Base-by-base conservation (phyloP, 2,888 invertebrate genomes). In the Megamerina dolium region DNA sequence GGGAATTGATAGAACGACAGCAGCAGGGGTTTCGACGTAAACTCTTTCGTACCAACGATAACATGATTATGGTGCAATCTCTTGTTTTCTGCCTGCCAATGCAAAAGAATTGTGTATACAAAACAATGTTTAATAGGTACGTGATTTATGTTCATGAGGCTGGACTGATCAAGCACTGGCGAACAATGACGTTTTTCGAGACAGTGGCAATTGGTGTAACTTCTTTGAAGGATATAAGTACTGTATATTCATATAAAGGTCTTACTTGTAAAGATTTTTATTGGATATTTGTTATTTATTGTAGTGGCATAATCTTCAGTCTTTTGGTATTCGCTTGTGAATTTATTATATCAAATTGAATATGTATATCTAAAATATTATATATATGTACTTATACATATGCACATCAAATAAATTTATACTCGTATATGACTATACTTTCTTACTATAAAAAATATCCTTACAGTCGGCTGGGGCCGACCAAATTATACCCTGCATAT, bases 91-190 rank as follows among this genome's bases (percentile, higher is more conserved):
- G 16, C 10, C 19, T 48, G 6, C 48, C 44, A 5, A 18, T 48
- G 4, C 37, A 35, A 3, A 35, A 44, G 9, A 48, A 48, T 21
- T 44, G 38, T 3, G 27, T 45, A 5, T 45, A 41, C 21, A 38
- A 41, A n/a, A 16, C 37, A 9, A 16, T 12, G 10, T n/a, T 48
- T 5, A 16, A 42, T 39, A 2, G 13, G 13, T 39, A 41, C 16
- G 27, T 48, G 8, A 6, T 6, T n/a, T 6, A 27, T 9, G 20
- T 35, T 23, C 13, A 23, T 9, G 33, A 14, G 9, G 40, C 20
- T 3, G 42, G 44, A 9, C 33, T 48, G 4, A 31, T 39, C n/a
- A 2, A 31, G 2, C 17, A 44, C 30, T 48, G 48, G 48, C 18
- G 21, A 3, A 5, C 18, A n/a, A 4, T 17, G 13, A 37, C 44